These are phyloP conservation scores for Acromyrmex heyeri DNA, from an alignment of 1,140 invertebrate genomes.

Conservation along the genomic window DNA sequence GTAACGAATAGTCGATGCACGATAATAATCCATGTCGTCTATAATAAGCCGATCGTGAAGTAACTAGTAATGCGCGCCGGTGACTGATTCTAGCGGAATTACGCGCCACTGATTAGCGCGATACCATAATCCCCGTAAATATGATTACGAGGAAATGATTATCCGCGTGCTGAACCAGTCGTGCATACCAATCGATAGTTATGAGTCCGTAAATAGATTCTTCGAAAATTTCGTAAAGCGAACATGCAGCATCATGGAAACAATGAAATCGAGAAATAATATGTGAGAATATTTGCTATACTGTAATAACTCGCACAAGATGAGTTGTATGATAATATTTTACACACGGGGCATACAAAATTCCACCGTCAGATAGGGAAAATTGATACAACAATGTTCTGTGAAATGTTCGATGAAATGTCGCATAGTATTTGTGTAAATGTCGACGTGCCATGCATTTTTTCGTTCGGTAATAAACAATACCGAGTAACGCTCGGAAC, in stretches of 20 bases:
- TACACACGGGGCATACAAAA: neutral
- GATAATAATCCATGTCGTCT: neutral
- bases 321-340: neutral
- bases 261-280: slow-evolving; percentile 32
- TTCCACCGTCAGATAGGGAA: neutral
- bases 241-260: neutral
- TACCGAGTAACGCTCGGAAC: neutral
- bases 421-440: neutral
- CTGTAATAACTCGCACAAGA: neutral
- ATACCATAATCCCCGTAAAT: slow-evolving; percentile 56
- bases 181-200: slow-evolving; percentile 49
- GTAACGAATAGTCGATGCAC: slow-evolving; percentile 14
- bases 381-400: neutral
- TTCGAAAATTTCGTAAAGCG: slow-evolving; percentile 23
- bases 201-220: slow-evolving; percentile 48
- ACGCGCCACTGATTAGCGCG: slow-evolving; percentile 57
- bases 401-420: slow-evolving; percentile 6
- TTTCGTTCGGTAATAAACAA: neutral
- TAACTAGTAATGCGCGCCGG: slow-evolving; percentile 58
- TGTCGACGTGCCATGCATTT: neutral
- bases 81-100: slow-evolving; percentile 68
- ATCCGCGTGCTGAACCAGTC: slow-evolving; percentile 36
- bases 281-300: neutral
- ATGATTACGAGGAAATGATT: slow-evolving; percentile 65
- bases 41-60: slow-evolving; percentile 59